A percentile compares a stretch with the other conserved stretches of the same genome.
phyloP scores from a whole-genome alignment of 2,797 vertebrate genomes.

The Leuciscus waleckii region DNA sequence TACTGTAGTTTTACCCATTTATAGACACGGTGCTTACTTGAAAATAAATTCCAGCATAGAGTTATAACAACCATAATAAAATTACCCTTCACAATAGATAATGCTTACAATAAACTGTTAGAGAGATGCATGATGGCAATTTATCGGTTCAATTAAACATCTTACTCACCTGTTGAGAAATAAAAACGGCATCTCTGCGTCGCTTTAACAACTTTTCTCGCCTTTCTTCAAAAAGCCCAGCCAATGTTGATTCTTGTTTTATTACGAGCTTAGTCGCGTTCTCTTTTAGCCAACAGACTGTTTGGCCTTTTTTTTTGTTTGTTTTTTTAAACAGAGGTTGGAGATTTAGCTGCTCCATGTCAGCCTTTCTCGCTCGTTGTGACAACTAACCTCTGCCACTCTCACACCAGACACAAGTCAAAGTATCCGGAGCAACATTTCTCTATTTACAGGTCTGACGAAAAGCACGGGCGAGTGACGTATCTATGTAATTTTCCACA shows the following conservation, averaged over 20 bases:
- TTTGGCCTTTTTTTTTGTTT: too few species aligned
- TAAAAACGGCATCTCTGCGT: neutral
- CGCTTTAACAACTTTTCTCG: neutral
- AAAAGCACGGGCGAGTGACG: neutral
- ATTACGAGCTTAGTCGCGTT: neutral
- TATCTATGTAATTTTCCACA: neutral
- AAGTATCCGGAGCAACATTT: neutral
- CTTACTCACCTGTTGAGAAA: neutral
- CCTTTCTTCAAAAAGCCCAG: neutral
- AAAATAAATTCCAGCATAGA: neutral
- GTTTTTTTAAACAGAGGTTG: neutral
- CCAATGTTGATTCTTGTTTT: neutral
- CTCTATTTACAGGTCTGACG: neutral
- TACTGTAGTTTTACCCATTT: neutral
- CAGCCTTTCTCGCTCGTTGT: neutral
- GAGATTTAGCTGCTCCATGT: neutral
- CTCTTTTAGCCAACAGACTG: neutral
- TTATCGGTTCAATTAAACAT: neutral
- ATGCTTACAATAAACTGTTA: neutral
- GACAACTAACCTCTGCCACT: neutral
- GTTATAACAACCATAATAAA: neutral
- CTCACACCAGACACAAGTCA: neutral
- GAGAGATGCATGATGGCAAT: neutral
- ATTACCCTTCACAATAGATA: neutral
- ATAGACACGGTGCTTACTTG: neutral